phyloP scores from a whole-genome alignment of 2,888 invertebrate genomes.

The Aelia acuminata region DNA sequence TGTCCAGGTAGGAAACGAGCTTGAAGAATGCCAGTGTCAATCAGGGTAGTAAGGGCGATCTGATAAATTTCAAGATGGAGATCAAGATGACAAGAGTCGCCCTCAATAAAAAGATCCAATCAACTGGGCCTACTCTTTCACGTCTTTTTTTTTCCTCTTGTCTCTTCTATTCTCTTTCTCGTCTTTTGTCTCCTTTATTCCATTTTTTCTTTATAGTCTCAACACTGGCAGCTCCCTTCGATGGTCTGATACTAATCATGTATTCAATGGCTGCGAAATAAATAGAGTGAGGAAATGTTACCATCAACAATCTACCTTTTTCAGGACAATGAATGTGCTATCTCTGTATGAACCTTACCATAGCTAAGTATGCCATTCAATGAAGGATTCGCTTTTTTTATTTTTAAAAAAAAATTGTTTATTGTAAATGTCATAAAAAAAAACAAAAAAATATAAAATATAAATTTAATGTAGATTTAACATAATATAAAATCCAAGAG shows the following conservation, averaged over 20 bases:
- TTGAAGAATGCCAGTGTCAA: background rate
- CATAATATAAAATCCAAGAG: no score
- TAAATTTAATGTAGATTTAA: no score
- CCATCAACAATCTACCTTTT: background rate
- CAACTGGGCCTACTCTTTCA: constrained; percentile 29
- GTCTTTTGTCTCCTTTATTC: constrained; percentile 24
- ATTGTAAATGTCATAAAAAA: no score
- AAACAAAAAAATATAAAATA: no score
- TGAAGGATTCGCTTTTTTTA: no score
- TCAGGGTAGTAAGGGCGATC: constrained; percentile 21
- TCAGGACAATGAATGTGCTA: no score
- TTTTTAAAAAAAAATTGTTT: no score
- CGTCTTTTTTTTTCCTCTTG: background rate
- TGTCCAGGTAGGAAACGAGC: background rate
- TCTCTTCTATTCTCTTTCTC: constrained; percentile 29
- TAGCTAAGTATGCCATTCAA: no score
- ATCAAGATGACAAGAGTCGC: constrained; percentile 38
- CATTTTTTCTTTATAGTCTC: constrained; percentile 6
- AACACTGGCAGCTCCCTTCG: constrained; percentile 16
- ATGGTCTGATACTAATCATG: constrained; percentile 14
- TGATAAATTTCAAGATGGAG: constrained; percentile 34
- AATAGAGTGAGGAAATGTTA: background rate
- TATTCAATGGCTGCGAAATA: constrained; percentile 3
- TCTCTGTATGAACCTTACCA: no score
- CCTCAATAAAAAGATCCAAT: constrained; percentile 51